Percentiles rank a stretch among this genome's conserved stretches.
Conservation (phyloP, 1,140 invertebrate genomes). For the Solenopsis fugax region DNA sequence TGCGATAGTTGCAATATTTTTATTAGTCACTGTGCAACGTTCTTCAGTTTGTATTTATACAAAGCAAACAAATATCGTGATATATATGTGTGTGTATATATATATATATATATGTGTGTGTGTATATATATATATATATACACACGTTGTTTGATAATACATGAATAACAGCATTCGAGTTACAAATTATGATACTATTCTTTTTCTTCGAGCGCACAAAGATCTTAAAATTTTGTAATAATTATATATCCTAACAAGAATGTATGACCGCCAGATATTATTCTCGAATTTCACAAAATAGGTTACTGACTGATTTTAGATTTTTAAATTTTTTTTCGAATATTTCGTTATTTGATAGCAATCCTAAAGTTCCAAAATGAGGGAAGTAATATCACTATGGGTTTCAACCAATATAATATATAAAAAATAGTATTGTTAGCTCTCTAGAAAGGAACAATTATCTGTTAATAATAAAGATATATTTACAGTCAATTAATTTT, state of each 20-base stretch:
- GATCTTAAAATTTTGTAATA: conserved; percentile 72
- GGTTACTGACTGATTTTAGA: conserved; percentile 57
- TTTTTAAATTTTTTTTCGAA: conserved; percentile 56
- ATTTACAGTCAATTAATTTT: conserved; percentile 85
- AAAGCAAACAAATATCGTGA: conserved; percentile 72
- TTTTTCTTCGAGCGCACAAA: conserved; percentile 61
- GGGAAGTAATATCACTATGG: conserved; percentile 65
- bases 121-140: conserved; percentile 54
- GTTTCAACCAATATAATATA: conserved; percentile 71
- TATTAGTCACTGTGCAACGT: conserved; percentile 75
- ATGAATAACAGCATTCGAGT: conserved; percentile 71
- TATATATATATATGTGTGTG: conserved; percentile 67
- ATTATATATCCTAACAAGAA: conserved; percentile 64
- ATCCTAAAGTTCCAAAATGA: conserved; percentile 54
- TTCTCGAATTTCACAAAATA: conserved; percentile 64
- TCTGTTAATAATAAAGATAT: conserved; percentile 86
- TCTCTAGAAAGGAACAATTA: conserved; percentile 77
- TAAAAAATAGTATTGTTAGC: conserved; percentile 73
- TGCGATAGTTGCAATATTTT: conserved; percentile 73
- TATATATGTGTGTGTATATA: conserved; percentile 66
- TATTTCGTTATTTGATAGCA: conserved; percentile 44
- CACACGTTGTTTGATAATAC: conserved; percentile 68
- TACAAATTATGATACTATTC: conserved; percentile 75
- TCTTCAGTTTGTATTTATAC: conserved; percentile 70
- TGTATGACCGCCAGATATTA: conserved; percentile 65